phyloP scores from a whole-genome alignment of 2,797 vertebrate species.

The Eidolon dupreanum region DNA sequence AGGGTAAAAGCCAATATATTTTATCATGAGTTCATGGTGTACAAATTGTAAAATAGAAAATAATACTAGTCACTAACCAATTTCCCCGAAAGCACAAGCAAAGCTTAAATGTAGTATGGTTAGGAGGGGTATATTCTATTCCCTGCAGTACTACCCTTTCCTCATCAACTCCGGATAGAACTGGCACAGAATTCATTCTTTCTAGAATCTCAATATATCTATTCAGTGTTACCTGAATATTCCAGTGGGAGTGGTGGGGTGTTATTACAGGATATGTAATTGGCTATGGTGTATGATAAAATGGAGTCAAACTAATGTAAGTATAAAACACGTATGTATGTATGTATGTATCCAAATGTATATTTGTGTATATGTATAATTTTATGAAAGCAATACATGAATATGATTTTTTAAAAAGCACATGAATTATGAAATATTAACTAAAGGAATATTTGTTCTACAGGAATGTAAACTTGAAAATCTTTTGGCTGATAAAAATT shows the following conservation, averaged over 20 bases:
- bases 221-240: background rate
- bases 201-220: background rate
- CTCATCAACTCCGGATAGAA: background rate
- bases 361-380: background rate
- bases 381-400: background rate
- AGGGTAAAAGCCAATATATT: background rate
- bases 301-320: background rate
- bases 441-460: background rate
- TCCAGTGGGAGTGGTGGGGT: background rate
- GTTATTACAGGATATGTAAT: background rate
- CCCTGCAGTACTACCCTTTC: background rate
- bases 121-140: fast-evolving
- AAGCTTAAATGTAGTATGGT: background rate
- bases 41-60: background rate
- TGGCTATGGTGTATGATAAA: background rate
- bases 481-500: background rate
- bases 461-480: background rate
- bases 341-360: background rate
- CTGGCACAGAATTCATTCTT: background rate
- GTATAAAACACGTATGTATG: background rate
- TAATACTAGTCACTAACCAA: background rate
- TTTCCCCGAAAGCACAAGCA: background rate
- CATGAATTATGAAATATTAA: background rate
- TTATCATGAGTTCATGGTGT: background rate
- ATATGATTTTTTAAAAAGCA: background rate